These are phyloP conservation scores for Apocheima hispidaria DNA, from an alignment of 2,888 invertebrate species.

Conservation along the genomic window DNA sequence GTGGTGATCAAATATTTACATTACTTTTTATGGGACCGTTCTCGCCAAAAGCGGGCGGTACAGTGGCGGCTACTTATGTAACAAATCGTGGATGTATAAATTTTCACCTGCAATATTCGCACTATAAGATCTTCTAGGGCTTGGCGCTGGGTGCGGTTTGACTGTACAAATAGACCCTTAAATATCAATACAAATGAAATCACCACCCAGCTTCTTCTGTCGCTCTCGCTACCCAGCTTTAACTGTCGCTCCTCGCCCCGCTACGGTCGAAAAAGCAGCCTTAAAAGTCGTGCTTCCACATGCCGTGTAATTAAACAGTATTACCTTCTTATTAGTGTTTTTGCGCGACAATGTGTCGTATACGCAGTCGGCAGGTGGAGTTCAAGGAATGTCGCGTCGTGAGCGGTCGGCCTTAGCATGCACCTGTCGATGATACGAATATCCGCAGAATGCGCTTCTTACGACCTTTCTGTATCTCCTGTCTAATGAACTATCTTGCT, in stretches of 20 bases:
- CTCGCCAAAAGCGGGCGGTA: too few relatives aligned
- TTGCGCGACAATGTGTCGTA: conserved; percentile 58
- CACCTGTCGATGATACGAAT: conserved; percentile 55
- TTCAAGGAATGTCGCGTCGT: conserved; percentile 45
- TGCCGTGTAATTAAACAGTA: conserved; percentile 50
- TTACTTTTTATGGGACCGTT: too few relatives aligned
- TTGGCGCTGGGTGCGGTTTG: too few relatives aligned
- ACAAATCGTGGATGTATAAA: too few relatives aligned
- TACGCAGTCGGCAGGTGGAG: conserved; percentile 50
- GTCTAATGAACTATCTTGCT: conserved; percentile 1
- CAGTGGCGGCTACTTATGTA: neutral
- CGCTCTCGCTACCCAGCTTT: neutral
- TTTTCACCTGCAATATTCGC: too few relatives aligned
- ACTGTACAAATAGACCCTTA: too few relatives aligned
- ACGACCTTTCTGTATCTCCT: conserved; percentile 20
- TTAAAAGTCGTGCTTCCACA: conserved; percentile 49
- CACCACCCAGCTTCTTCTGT: too few relatives aligned
- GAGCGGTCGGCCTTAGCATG: conserved; percentile 49
- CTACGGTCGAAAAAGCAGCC: neutral
- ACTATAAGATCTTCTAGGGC: too few relatives aligned
- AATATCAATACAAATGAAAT: too few relatives aligned
- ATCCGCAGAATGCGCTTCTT: conserved; percentile 32
- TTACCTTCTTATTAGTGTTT: conserved; percentile 58
- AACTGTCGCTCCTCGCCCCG: neutral
- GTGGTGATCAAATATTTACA: neutral